Evolutionary conservation across 2,113 vertebrate species (phyloP).

Genomic region (Archilochus colubris): DNA sequence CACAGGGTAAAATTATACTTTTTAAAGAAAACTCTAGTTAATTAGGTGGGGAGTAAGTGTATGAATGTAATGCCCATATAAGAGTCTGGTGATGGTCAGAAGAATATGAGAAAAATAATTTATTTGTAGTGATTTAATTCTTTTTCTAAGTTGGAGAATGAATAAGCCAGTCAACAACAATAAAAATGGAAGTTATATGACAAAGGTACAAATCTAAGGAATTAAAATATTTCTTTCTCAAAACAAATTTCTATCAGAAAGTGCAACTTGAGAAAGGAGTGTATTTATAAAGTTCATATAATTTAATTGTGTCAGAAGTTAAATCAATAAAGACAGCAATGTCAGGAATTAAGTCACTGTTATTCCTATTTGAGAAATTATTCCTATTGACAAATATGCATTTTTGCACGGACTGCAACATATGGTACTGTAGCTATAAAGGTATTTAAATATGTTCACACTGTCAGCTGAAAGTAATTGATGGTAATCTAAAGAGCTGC

Average conservation of each 20-base stretch:
- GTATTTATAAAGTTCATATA: background rate
- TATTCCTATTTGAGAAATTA: background rate
- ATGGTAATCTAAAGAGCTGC: background rate
- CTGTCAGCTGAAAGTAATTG: constrained; percentile 13
- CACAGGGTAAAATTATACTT: background rate
- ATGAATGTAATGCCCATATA: background rate
- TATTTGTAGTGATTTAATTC: background rate
- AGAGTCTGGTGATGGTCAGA: background rate
- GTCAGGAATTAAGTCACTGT: background rate
- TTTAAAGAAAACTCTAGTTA: background rate
- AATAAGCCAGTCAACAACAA: background rate
- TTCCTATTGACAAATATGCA: background rate
- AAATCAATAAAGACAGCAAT: background rate
- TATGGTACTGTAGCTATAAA: constrained; percentile 35
- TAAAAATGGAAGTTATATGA: background rate
- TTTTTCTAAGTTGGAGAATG: background rate
- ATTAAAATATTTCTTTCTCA: background rate
- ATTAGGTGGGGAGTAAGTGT: background rate
- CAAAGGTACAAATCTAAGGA: background rate
- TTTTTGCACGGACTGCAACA: background rate
- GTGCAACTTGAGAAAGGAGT: background rate
- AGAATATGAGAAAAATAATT: background rate
- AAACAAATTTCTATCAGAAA: background rate
- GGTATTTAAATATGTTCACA: constrained; percentile 12
- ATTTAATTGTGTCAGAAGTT: background rate